phyloP scores from a whole-genome alignment of 2,797 vertebrate species.

The Sebastes kiyomatsui region DNA sequence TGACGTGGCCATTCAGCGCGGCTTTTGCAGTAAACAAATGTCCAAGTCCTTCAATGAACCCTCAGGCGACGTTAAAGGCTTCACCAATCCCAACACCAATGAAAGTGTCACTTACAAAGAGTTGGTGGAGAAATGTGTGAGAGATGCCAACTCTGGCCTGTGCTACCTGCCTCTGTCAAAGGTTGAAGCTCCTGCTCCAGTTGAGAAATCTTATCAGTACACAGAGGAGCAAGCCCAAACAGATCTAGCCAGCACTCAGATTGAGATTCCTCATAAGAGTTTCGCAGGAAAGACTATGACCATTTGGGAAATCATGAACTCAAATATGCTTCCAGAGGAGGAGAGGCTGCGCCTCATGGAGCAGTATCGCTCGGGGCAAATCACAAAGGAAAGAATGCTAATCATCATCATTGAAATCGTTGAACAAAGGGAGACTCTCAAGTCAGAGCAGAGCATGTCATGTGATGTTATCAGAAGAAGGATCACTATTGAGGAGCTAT shows the following conservation, averaged over 20 bases:
- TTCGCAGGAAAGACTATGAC: slow-evolving; percentile 86
- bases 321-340: slow-evolving; percentile 89
- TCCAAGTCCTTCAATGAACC: slow-evolving; percentile 81
- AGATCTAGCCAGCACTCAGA: slow-evolving; percentile 85
- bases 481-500: slow-evolving; percentile 92
- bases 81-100: slow-evolving; percentile 89
- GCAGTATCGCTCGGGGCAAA: slow-evolving; percentile 89
- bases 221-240: slow-evolving; percentile 90
- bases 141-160: slow-evolving; percentile 86
- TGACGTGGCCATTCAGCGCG: slow-evolving; percentile 88
- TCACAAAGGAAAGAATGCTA: slow-evolving; percentile 95
- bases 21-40: slow-evolving; percentile 85
- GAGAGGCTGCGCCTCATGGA: slow-evolving; percentile 89
- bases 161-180: slow-evolving; percentile 86
- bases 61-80: slow-evolving; percentile 84
- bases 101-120: slow-evolving; percentile 87
- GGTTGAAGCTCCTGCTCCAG: slow-evolving; percentile 78
- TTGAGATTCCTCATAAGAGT: slow-evolving; percentile 88
- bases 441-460: slow-evolving; percentile 85
- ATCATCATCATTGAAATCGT: slow-evolving; percentile 98
- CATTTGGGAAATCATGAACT: slow-evolving; percentile 93
- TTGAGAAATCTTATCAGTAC: slow-evolving; percentile 86
- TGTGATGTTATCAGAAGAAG: slow-evolving; percentile 90
- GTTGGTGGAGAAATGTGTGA: slow-evolving; percentile 84
- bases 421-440: slow-evolving; percentile 90